Evolutionary conservation across 1,140 invertebrate genomes (phyloP).

Genomic region (Bombus superbus): DNA sequence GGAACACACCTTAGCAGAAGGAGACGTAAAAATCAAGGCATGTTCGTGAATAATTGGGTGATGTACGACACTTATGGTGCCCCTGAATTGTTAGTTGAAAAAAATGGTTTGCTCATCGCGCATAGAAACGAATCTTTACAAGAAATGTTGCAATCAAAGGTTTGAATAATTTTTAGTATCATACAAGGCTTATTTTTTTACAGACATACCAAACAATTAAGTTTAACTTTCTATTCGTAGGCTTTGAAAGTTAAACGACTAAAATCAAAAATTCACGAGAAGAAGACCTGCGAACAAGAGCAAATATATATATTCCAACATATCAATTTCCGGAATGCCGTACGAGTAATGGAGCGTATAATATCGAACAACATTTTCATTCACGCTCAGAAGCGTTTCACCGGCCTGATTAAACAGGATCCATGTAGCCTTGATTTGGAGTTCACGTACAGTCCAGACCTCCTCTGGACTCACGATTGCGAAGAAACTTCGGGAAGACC

Average conservation of each 20-base stretch:
- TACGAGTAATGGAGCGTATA: slow-evolving; percentile 86
- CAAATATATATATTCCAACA: slow-evolving; percentile 76
- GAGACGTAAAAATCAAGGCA: slow-evolving; percentile 83
- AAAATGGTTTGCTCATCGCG: slow-evolving; percentile 9
- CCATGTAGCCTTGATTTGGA: slow-evolving; percentile 85
- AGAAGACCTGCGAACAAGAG: slow-evolving; percentile 67
- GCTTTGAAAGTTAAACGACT: slow-evolving; percentile 27
- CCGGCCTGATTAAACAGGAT: slow-evolving; percentile 85
- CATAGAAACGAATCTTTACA: slow-evolving; percentile 40
- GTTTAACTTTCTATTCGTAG: slow-evolving; percentile 1
- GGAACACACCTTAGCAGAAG: slow-evolving; percentile 84
- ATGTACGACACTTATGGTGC: slow-evolving; percentile 86
- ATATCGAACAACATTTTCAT: slow-evolving; percentile 87
- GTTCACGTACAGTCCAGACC: slow-evolving; percentile 85
- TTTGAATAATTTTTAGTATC: neutral
- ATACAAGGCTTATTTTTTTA: neutral
- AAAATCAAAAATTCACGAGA: neutral
- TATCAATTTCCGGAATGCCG: slow-evolving; percentile 84
- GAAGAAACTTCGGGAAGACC: slow-evolving; percentile 79
- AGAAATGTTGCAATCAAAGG: slow-evolving; percentile 34
- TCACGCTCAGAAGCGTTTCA: slow-evolving; percentile 86
- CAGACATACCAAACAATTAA: neutral
- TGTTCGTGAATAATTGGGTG: slow-evolving; percentile 88
- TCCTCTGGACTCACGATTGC: slow-evolving; percentile 86
- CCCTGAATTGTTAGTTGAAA: slow-evolving; percentile 49